phyloP scores from a whole-genome alignment of 2,888 invertebrate species.

The Lasioglossum calceatum region DNA sequence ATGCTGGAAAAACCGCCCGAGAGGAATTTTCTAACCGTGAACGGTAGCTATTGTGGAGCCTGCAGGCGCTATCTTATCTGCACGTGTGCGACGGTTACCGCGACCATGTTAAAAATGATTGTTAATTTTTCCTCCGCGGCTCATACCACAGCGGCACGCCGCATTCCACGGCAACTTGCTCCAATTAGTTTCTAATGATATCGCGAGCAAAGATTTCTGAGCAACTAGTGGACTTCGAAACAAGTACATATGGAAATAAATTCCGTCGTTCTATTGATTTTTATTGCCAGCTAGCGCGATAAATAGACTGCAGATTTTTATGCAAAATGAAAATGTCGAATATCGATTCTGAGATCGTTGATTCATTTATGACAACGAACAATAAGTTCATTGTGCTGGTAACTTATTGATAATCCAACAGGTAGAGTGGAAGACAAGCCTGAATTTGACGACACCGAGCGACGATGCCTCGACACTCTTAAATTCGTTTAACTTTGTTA shows the following conservation, averaged over 20 bases:
- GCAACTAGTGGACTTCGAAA: neutral
- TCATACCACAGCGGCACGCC: slow-evolving; percentile 27
- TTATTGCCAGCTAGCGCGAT: neutral
- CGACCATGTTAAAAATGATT: slow-evolving; percentile 46
- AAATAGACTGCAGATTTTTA: neutral
- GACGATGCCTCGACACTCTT: no score
- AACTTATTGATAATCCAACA: no score
- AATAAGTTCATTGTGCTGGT: no score
- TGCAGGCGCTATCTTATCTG: slow-evolving; percentile 27
- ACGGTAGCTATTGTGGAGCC: slow-evolving; percentile 33
- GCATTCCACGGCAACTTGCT: slow-evolving; percentile 37
- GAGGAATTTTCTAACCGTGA: slow-evolving; percentile 19
- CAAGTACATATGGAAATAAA: neutral
- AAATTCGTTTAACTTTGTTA: no score
- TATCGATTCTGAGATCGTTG: neutral
- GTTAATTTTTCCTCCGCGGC: slow-evolving; percentile 39
- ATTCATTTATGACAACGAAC: no score
- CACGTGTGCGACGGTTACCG: slow-evolving; percentile 40
- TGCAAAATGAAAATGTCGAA: neutral
- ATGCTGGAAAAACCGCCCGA: slow-evolving; percentile 18
- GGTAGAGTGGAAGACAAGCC: no score
- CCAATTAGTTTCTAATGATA: slow-evolving; percentile 33
- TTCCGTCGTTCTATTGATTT: neutral
- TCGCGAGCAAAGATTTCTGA: slow-evolving; percentile 20
- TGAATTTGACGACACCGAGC: no score